Percentiles rank a stretch among this genome's conserved stretches.
phyloP scores from a whole-genome alignment of 2,888 invertebrate species.

The Ecliptopera silaceata region DNA sequence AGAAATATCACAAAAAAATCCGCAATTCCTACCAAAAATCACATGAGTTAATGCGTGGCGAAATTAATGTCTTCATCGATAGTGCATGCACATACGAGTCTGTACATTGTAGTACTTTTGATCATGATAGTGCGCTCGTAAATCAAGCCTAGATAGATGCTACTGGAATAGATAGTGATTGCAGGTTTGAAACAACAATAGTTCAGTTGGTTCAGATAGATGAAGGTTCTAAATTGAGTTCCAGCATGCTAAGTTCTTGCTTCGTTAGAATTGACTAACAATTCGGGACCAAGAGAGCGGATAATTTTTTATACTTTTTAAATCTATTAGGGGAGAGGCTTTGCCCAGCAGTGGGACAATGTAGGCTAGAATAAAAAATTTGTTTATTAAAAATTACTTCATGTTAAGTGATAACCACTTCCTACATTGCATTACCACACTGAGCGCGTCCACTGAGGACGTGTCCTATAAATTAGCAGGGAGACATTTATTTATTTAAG shows the following conservation, averaged over 20 bases:
- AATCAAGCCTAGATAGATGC: constrained; percentile 4
- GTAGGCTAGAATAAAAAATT: no score
- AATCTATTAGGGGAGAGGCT: no score
- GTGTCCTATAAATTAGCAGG: no score
- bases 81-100: background rate
- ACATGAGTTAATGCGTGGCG: constrained; percentile 28
- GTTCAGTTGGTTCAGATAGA: background rate
- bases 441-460: no score
- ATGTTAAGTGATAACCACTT: no score
- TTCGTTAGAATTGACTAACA: no score
- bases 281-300: no score
- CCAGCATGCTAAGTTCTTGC: background rate
- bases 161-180: background rate
- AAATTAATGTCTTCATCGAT: constrained; percentile 36
- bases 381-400: no score
- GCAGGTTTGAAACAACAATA: constrained; percentile 1
- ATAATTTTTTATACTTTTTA: no score
- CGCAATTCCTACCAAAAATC: constrained; percentile 17
- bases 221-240: constrained; percentile 9
- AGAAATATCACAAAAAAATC: constrained; percentile 30
- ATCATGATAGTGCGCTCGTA: constrained; percentile 4
- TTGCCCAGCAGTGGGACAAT: no score
- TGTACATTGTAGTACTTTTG: constrained; percentile 8
- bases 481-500: no score
- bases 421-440: no score